These are phyloP conservation scores for Pollicipes pollicipes DNA, from an alignment of 1,140 invertebrate species.

Conservation along the genomic window DNA sequence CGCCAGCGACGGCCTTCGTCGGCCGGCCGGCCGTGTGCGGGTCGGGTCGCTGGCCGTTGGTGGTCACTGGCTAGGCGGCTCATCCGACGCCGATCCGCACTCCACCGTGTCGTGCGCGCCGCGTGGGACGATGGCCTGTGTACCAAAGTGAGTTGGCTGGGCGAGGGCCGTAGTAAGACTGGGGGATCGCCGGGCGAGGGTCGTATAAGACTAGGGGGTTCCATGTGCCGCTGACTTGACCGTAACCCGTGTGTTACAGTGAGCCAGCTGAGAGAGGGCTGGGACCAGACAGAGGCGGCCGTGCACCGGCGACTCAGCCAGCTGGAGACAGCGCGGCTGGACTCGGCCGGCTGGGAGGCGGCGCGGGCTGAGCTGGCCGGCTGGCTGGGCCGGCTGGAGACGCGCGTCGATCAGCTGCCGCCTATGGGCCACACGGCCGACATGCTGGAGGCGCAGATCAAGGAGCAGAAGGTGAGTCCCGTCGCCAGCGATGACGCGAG, in stretches of 20 bases:
- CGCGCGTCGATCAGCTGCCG: conserved; percentile 55
- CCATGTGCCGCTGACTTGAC: neutral
- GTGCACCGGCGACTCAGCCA: conserved; percentile 64
- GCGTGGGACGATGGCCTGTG: too few relatives aligned
- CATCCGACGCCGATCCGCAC: too few relatives aligned
- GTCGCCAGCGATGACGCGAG: too few relatives aligned
- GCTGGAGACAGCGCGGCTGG: conserved; percentile 67
- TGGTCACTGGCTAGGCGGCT: too few relatives aligned
- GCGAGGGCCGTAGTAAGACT: too few relatives aligned
- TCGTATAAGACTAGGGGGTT: too few relatives aligned
- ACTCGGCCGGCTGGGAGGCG: conserved; percentile 72
- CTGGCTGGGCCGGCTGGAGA: conserved; percentile 72
- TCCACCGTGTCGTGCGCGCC: too few relatives aligned
- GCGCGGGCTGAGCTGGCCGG: conserved; percentile 69
- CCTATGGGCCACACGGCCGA: conserved; percentile 73
- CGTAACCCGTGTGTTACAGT: conserved; percentile 35
- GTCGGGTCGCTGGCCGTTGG: too few relatives aligned
- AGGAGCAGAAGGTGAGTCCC: conserved; percentile 65
- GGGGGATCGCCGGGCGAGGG: too few relatives aligned
- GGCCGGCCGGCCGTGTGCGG: too few relatives aligned
- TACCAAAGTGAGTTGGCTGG: too few relatives aligned
- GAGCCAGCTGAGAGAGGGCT: conserved; percentile 62
- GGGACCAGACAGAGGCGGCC: conserved; percentile 66
- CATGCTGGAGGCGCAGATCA: conserved; percentile 67
- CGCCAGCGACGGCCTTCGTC: too few relatives aligned